Percentiles rank a stretch among this genome's conserved stretches.
These are phyloP conservation scores for Cebus imitator DNA, from an alignment of 2,113 vertebrate species.

Conservation along the genomic window DNA sequence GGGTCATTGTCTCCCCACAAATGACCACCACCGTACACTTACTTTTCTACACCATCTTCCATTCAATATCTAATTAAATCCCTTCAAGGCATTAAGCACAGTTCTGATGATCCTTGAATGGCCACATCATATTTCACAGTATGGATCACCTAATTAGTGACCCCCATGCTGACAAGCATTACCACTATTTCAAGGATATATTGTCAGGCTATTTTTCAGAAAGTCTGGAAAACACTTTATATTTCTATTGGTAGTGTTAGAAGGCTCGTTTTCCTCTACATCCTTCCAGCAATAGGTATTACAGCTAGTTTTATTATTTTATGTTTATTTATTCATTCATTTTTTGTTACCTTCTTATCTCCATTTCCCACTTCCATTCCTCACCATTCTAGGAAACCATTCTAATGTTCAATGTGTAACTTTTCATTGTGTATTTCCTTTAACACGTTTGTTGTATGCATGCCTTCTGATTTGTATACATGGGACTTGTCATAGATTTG, in stretches of 20 bases:
- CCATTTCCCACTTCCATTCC: not conserved
- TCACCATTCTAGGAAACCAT: not conserved
- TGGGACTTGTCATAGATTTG: not conserved
- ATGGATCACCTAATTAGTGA: not conserved
- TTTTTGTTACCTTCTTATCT: not conserved
- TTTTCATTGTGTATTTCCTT: not conserved
- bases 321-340: too few species aligned
- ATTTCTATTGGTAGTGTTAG: not conserved
- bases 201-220: not conserved
- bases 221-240: not conserved
- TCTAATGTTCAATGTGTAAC: not conserved
- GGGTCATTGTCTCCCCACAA: not conserved
- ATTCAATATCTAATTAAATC: constrained; percentile 4
- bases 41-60: not conserved
- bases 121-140: not conserved
- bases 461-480: not conserved
- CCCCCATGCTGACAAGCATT: not conserved
- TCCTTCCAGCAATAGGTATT: not conserved
- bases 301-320: not conserved
- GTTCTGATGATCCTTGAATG: not conserved
- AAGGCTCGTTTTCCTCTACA: not conserved
- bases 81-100: not conserved
- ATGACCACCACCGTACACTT: not conserved
- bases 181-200: not conserved
- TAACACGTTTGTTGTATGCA: not conserved